Evolutionary conservation across 2,888 invertebrate genomes (phyloP), one percentile per base, ranked within the genome.

Genomic region (Pristionchus arcanus): DNA sequence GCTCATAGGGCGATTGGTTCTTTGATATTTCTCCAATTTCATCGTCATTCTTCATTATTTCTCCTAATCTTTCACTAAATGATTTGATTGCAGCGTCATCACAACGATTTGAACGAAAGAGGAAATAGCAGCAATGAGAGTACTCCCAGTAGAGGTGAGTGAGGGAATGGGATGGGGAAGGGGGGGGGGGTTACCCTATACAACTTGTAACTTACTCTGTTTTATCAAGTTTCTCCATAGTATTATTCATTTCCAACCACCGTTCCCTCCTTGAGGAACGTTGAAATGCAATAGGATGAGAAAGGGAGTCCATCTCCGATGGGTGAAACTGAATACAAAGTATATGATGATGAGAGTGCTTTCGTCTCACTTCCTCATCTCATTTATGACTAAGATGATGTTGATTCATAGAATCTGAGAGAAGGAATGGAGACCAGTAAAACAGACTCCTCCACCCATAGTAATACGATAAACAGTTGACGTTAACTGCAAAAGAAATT

Each of bases 121-220:
- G 81, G 81, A 25, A 42, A 81, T 16, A 81, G 81, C 81, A 87
- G 87, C 87, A 88, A 42, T 74, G 87, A 88, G 55, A 74, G 81
- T 21, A 89, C 89, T 34, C 89, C 89, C 0, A 89, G 89, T 28
- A 89, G 89, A 89, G 89, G 89, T 89, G 37, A 88, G 68, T 21
- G 11, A 15, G 5, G 81, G 13, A 13, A 9, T 7, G 13, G 13
- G 11, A 11, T 3, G n/a, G 66, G n/a, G n/a, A n/a, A 66, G 2
- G 25, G 25, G 66, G 28, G 2, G 66, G 28, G 66, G n/a, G 5
- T 28, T n/a, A 55, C 66, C 3, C 2, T 21, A 13, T 13, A 66
- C 4, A 2, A 21, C 21, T 49, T 49, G 13, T 49, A 11, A 55
- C 55, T 21, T 55, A 16, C 13, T 21, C 55, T 49, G 42, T 49